Evolutionary conservation across 2,888 invertebrate genomes (phyloP), one percentile per base, ranked within the genome.

Genomic region (Laspeyria flexula): DNA sequence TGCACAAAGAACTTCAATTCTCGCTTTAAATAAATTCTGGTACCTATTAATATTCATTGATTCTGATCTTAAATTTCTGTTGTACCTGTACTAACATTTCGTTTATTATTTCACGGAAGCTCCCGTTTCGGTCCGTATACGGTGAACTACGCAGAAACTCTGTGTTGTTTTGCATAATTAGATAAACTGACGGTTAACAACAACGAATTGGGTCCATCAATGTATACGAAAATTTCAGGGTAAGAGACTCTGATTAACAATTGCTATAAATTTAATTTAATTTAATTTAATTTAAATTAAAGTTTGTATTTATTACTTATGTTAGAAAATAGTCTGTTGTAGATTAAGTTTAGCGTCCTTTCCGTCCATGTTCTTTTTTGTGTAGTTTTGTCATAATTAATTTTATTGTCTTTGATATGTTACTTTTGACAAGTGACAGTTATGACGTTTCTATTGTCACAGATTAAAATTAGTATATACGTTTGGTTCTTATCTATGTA

Each of bases 111-210:
- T 80, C 68, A 75, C 66, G 60, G 71, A 68, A 65, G 60, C 43
- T 58, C 55, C 51, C 60, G 65, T 71, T 75, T 59, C 44, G 56
- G 60, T 42, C 16, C 55, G 72, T 66, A 67, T 67, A 74, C 67
- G 64, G 71, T 71, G 74, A 83, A 84, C 79, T 85, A 79, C 71
- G 75, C 72, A 75, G 77, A 77, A 86, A 85, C 80, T 83, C 71
- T 45, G 60, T 65, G 74, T 74, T 81, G 71, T 81, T 87, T 86
- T 85, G 79, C 82, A 86, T 88, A 87, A 86, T 88, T 83, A 80
- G 79, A 81, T 85, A 82, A 85, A 81, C 70, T 75, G 74, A 59
- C 79, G 77, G 69, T 75, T 74, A 75, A 64, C 70, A 66, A 65
- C 72, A 67, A 65, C 76, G 71, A 79, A 77, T 78, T 76, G 65